phyloP scores from a whole-genome alignment of 2,797 vertebrate genomes.

The Cossypha niveicapilla region DNA sequence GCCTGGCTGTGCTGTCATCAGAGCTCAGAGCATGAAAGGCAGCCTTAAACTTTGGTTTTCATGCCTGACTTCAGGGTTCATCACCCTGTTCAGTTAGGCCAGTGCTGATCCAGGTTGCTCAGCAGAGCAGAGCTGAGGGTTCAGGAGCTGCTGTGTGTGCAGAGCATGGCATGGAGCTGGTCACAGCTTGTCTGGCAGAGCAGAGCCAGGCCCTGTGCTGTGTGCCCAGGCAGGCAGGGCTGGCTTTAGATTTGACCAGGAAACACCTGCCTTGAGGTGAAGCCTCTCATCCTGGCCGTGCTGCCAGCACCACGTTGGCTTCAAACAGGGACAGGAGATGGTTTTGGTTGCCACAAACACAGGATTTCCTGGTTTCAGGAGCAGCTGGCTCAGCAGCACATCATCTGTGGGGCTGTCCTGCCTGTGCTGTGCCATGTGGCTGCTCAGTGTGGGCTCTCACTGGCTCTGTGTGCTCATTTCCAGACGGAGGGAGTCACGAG shows the following conservation, averaged over 20 bases:
- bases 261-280: neutral
- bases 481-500: conserved; percentile 94
- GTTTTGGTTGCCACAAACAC: neutral
- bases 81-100: rapidly evolving
- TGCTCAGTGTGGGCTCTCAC: neutral
- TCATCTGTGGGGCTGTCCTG: neutral
- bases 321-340: neutral
- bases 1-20: neutral
- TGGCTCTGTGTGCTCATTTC: neutral
- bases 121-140: neutral
- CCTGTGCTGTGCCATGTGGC: neutral
- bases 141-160: neutral
- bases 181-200: neutral
- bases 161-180: neutral
- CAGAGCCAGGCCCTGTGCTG: neutral
- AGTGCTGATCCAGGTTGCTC: neutral
- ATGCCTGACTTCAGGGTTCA: neutral
- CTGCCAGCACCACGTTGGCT: rapidly evolving
- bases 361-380: neutral
- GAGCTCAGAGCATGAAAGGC: neutral
- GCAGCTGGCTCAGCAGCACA: neutral
- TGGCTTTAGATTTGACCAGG: neutral
- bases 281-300: neutral
- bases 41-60: neutral
- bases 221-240: neutral